phyloP scores from a whole-genome alignment of 2,113 vertebrate genomes.

The Casuarius casuarius region DNA sequence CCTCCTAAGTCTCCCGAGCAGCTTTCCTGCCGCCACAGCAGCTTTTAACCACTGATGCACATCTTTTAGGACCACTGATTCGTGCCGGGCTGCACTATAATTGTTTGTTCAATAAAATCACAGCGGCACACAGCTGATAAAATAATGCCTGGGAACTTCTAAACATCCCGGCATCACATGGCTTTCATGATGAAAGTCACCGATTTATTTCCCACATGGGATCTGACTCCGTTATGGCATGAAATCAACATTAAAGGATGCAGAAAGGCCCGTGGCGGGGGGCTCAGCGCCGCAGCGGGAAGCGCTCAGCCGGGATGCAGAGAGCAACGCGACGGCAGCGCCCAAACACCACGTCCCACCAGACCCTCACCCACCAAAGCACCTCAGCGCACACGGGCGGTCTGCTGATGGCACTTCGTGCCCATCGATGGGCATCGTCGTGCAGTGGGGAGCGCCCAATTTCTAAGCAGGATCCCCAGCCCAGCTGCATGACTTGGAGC shows the following conservation, averaged over 20 bases:
- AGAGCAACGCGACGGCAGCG: not conserved
- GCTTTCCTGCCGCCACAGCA: too few relatives aligned
- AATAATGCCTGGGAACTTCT: not conserved
- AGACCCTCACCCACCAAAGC: not conserved
- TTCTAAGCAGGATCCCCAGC: not conserved
- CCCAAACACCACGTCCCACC: not conserved
- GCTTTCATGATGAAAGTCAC: not conserved
- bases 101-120: not conserved
- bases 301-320: not conserved
- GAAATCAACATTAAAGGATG: not conserved
- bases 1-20: too few relatives aligned
- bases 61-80: too few relatives aligned
- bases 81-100: accelerated
- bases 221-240: not conserved
- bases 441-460: not conserved
- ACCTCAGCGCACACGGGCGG: not conserved
- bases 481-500: not conserved
- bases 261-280: not conserved
- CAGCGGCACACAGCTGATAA: not conserved
- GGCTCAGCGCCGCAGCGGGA: not conserved
- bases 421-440: not conserved
- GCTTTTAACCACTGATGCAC: too few relatives aligned
- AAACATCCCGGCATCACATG: not conserved
- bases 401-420: too few relatives aligned
- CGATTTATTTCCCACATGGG: not conserved